These are phyloP conservation scores for Nasonia vitripennis DNA, from an alignment of 1,140 invertebrate species.

Conservation along the genomic window DNA sequence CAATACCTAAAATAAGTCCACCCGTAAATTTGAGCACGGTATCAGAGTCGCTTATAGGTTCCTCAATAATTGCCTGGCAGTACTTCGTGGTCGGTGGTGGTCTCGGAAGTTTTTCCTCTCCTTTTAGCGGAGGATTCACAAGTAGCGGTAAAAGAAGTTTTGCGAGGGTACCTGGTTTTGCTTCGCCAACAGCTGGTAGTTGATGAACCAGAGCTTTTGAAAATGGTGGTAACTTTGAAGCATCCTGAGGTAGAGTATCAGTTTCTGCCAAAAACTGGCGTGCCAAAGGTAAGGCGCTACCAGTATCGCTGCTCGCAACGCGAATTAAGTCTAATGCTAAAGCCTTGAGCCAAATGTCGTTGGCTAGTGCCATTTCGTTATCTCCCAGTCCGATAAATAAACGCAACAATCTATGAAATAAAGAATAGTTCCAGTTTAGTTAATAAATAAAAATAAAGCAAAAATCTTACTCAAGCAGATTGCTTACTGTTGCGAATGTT, in stretches of 20 bases:
- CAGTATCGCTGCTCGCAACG: slow-evolving; percentile 79
- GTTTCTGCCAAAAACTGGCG: slow-evolving; percentile 80
- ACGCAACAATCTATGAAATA: slow-evolving; percentile 81
- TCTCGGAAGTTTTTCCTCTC: slow-evolving; percentile 71
- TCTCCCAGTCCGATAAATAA: slow-evolving; percentile 88
- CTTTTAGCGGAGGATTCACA: slow-evolving; percentile 65
- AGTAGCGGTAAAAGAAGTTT: slow-evolving; percentile 88
- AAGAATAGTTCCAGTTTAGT: slow-evolving; percentile 7
- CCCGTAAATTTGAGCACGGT: slow-evolving; percentile 94
- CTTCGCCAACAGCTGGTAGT: slow-evolving; percentile 85
- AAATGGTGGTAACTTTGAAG: slow-evolving; percentile 77
- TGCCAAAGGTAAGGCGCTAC: slow-evolving; percentile 79
- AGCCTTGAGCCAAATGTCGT: slow-evolving; percentile 89
- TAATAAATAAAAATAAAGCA: background rate
- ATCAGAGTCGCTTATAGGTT: slow-evolving; percentile 89
- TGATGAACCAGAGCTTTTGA: slow-evolving; percentile 87
- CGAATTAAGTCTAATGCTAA: slow-evolving; percentile 89
- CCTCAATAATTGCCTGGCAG: slow-evolving; percentile 87
- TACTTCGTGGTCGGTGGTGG: slow-evolving; percentile 68
- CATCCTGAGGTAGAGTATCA: slow-evolving; percentile 73
- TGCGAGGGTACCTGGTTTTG: slow-evolving; percentile 89
- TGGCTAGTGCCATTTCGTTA: slow-evolving; percentile 84
- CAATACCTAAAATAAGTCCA: slow-evolving; percentile 83
- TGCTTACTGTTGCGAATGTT: slow-evolving; percentile 81
- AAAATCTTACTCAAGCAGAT: slow-evolving; percentile 21